Conservation (phyloP, 2,797 vertebrate genomes). For the Enteromius mattozi region DNA sequence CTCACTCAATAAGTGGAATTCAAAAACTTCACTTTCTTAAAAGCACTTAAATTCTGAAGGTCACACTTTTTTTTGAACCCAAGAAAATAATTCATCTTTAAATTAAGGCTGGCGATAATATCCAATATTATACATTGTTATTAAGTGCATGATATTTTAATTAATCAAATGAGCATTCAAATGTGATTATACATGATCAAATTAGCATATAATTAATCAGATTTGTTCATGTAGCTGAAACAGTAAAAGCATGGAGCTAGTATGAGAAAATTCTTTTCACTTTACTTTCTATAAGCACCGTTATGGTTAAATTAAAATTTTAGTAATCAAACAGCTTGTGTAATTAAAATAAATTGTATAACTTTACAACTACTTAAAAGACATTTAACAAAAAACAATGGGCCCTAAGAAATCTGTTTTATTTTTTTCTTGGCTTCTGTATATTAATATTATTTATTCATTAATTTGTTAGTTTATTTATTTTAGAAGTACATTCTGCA, state of each 20-base stretch:
- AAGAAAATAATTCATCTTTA: neutral
- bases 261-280: neutral
- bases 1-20: constrained; percentile 16
- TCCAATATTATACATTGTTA: neutral
- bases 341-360: neutral
- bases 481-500: neutral
- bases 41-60: neutral
- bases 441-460: neutral
- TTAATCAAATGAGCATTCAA: neutral
- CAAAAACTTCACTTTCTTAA: constrained; percentile 1
- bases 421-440: neutral
- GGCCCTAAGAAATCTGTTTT: too few species aligned
- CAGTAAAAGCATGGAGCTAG: neutral
- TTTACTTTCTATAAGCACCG: neutral
- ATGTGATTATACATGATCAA: neutral
- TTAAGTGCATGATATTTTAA: neutral
- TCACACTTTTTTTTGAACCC: neutral
- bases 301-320: neutral
- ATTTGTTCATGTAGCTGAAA: neutral
- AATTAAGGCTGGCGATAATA: neutral
- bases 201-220: neutral
- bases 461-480: too few species aligned
- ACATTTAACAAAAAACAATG: neutral
- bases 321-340: neutral
- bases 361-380: neutral